These are phyloP conservation scores for Drosophila chauvacae DNA, from an alignment of 1,140 invertebrate species.

Conservation along the genomic window DNA sequence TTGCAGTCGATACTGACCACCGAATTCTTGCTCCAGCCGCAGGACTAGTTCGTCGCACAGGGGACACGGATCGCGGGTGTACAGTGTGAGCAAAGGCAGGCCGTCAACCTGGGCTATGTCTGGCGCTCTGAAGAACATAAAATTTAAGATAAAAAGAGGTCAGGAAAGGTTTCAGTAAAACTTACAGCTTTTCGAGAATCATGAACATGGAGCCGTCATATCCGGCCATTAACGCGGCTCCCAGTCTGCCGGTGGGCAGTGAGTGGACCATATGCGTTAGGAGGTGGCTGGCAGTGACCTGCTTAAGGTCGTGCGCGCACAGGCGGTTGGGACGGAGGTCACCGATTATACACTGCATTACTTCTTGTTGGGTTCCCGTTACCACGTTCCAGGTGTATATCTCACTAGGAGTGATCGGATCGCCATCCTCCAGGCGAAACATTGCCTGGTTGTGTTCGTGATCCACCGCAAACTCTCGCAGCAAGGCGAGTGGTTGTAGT, in stretches of 20 bases:
- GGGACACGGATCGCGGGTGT: conserved; percentile 92
- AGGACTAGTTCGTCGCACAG: conserved; percentile 92
- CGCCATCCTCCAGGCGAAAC: conserved; percentile 7
- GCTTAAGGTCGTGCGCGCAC: conserved; percentile 97
- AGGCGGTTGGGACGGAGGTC: conserved; percentile 95
- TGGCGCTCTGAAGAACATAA: conserved; percentile 40
- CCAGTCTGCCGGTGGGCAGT: conserved; percentile 94
- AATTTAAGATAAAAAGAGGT: background rate
- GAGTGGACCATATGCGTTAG: conserved; percentile 95
- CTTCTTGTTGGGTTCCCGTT: conserved; percentile 87
- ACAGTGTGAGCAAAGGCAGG: conserved; percentile 88
- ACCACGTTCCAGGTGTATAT: conserved; percentile 54
- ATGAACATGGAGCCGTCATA: conserved; percentile 39
- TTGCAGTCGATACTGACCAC: conserved; percentile 87
- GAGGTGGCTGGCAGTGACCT: conserved; percentile 98
- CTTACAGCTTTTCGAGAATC: conserved; percentile 64
- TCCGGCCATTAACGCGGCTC: conserved; percentile 87
- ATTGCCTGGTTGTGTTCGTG: conserved; percentile 91
- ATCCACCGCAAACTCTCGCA: conserved; percentile 94
- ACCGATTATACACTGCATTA: conserved; percentile 98
- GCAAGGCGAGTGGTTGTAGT: conserved; percentile 93
- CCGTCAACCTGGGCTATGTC: conserved; percentile 6
- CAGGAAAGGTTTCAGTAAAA: background rate
- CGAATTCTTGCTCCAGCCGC: conserved; percentile 87
- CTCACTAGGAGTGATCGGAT: conserved; percentile 16